Evolutionary conservation across 2,888 invertebrate species (phyloP).

Genomic region (Polydrusus tereticollis): DNA sequence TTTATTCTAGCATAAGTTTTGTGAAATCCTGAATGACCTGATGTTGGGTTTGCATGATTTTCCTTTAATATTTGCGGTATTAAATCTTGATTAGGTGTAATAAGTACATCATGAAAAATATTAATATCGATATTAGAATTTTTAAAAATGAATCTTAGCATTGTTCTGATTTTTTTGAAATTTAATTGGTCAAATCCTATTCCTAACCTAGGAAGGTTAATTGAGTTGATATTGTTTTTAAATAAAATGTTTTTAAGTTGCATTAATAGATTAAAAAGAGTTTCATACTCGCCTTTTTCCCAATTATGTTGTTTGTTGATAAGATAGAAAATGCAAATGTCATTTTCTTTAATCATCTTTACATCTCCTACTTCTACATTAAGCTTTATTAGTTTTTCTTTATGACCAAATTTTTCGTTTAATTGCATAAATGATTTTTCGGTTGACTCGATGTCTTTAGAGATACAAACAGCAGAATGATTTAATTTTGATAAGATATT

Average conservation of each 20-base stretch:
- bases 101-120: no score
- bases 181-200: no score
- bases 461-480: background rate
- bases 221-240: background rate
- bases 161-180: no score
- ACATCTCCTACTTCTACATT: background rate
- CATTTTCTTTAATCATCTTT: background rate
- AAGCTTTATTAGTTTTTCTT: background rate
- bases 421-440: background rate
- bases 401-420: background rate
- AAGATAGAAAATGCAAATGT: background rate
- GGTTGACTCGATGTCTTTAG: background rate
- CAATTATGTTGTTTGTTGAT: background rate
- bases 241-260: no score
- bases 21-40: conserved; percentile 44
- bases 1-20: conserved; percentile 46
- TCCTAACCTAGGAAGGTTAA: no score
- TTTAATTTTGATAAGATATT: background rate
- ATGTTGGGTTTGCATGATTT: no score
- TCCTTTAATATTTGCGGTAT: no score
- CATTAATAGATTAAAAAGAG: no score
- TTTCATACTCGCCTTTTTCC: no score
- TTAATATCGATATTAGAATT: no score
- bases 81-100: no score
- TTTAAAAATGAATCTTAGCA: no score